phyloP scores from a whole-genome alignment of 2,113 vertebrate genomes.

The Hucho hucho region DNA sequence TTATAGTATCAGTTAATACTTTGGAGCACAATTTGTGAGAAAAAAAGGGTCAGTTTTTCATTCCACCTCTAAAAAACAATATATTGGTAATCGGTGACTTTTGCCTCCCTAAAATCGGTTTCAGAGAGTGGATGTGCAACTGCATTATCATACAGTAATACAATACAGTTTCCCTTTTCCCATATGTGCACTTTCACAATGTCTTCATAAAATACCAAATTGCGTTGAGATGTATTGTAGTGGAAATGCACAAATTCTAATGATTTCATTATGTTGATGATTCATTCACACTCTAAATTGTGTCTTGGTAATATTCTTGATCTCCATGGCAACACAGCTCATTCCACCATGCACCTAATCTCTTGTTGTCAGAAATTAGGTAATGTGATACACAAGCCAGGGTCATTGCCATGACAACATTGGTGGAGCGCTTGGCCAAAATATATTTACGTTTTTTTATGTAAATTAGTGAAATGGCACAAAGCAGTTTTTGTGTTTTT shows the following conservation, averaged over 20 bases:
- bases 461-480: conserved; percentile 6
- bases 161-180: no score
- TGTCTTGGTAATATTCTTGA: neutral
- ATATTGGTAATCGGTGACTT: no score
- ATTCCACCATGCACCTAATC: neutral
- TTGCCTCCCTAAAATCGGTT: no score
- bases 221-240: neutral
- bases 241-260: neutral
- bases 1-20: no score
- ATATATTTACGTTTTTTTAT: neutral
- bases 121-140: neutral
- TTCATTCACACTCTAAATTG: neutral
- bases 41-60: no score
- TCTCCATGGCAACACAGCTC: neutral
- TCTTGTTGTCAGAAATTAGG: conserved; percentile 12
- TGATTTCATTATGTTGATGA: no score
- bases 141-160: neutral
- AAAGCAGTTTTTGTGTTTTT: neutral
- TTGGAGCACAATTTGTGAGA: no score
- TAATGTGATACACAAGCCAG: conserved; percentile 25
- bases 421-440: conserved; percentile 7
- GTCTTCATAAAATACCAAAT: neutral
- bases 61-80: no score
- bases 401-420: conserved; percentile 36
- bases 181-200: no score